Evolutionary conservation across 1,140 invertebrate species (phyloP), one percentile per base, ranked within the genome.

Genomic region (Brachionus sp.): DNA sequence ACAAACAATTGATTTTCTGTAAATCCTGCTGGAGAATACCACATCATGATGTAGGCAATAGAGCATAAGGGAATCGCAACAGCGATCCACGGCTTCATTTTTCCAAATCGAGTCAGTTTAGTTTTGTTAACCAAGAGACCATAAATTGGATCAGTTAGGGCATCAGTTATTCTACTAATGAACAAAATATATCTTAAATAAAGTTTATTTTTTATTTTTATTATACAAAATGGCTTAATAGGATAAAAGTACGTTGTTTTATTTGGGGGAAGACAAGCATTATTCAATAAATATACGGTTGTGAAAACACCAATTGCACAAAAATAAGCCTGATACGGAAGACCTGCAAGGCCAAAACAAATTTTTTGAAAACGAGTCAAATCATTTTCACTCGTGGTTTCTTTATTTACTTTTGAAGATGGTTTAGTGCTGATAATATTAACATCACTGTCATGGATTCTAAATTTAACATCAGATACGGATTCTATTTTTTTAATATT

Each of bases 21-120:
- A 50, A 70, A 83, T 23, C 80, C 62, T 2, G 25, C 2, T 35
- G 80, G 80, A 4, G 19, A 16, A 50, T 46, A 83, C 80, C 80
- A 83, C 80, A 83, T 83, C 42, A 66, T 50, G 23, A 68, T 35
- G 35, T 83, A 83, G 7, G 10, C 39, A 13, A 83, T 33, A 35
- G 80, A 62, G 16, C 57, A 50, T 37, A 66, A 42, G 13, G 80
- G 80, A 64, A 83, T 68, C 13, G 80, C 64, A 0, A 42, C 62
- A 23, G 50, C 42, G 29, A 83, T 83, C 80, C 80, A 83, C 6
- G 80, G 80, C 35, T 70, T 66, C 80, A 83, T 83, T 53, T 70
- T 66, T 5, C 80, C 80, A 53, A 83, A 83, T 37, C 80, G 16
- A 7, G 80, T 83, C 5, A 70, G 16, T 13, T 39, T 39, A n/a